Evolutionary conservation across 2,797 vertebrate genomes (phyloP), one percentile per base, ranked within the genome.

Genomic region (Serranus cabrilla): DNA sequence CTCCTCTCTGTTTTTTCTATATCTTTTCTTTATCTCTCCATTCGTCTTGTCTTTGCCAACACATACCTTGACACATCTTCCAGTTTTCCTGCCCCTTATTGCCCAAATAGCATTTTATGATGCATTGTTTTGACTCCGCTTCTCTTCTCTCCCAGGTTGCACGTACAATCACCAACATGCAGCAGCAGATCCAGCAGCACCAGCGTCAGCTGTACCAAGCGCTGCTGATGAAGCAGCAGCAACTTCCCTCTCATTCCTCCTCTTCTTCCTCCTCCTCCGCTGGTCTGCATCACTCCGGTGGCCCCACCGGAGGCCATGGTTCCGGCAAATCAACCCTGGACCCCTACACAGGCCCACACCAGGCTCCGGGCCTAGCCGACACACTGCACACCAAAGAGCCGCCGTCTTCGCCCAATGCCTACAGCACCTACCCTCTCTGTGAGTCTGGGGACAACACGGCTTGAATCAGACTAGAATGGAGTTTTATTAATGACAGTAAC

Each of bases 171-270:
- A 98, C 97, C 94, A 99, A 99, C 96, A 99, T 99, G 97, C 98
- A 99, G 96, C 98, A 99, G 96, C 98, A 99, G 96, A 99, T 99
- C 95, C 98, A 99, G 95, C 98, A 99, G 96, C 98, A 99, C 96
- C 98, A 99, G 95, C 97, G 98, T 90, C 98, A 99, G 96, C 96
- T 99, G 93, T 97, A 98, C 95, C 98, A 99, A 95, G 97, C 98
- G 89, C 95, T 99, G 95, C 95, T 99, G 86, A 96, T 96, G 95
- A 99, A 99, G 95, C 98, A 98, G 95, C 97, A 97, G 94, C 97
- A 97, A 87, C 89, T 90, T 80, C 92, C 91, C 88, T 91, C 92
- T 72, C 89, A 92, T 89, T 91, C 92, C 86, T 88, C 93, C 76
- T 87, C 91, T 76, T 83, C 90, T 49, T 90, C 90, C 73, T 89